These are phyloP conservation scores for Eupithecia centaureata DNA, from an alignment of 2,888 invertebrate genomes.

Conservation along the genomic window DNA sequence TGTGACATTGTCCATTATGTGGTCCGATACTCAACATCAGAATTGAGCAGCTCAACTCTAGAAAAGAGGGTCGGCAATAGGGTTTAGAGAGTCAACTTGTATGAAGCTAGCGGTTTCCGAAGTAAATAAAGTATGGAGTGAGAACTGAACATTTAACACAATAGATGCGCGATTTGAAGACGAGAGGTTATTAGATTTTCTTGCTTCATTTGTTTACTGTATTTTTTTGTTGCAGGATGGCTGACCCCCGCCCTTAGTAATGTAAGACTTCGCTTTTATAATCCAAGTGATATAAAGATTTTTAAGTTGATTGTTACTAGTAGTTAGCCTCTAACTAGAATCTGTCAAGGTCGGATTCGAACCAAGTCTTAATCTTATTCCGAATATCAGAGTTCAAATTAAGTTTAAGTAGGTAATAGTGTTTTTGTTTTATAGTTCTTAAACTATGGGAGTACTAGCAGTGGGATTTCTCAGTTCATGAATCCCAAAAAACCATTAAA, in stretches of 20 bases:
- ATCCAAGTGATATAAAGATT: constrained; percentile 47
- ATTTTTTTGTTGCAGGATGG: constrained; percentile 70
- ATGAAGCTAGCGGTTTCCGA: neutral
- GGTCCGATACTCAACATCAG: no score
- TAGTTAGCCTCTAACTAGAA: constrained; percentile 3
- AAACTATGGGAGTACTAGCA: neutral
- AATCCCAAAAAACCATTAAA: neutral
- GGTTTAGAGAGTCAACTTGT: neutral
- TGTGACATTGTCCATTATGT: neutral
- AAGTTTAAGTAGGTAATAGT: neutral
- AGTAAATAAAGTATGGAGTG: neutral
- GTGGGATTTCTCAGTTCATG: neutral
- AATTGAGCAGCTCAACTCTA: neutral
- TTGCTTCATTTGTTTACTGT: neutral
- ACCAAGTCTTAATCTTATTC: neutral
- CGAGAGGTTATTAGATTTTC: neutral
- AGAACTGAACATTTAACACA: neutral
- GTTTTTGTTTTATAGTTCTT: neutral
- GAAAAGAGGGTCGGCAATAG: neutral
- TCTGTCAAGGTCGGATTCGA: neutral
- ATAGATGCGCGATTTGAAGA: neutral
- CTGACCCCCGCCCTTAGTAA: constrained; percentile 67
- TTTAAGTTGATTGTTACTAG: constrained; percentile 43
- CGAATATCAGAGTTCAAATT: neutral
- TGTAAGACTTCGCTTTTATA: constrained; percentile 44